These are phyloP conservation scores for Catostomus latipinnis DNA, from an alignment of 2,797 vertebrate genomes.

Conservation along the genomic window DNA sequence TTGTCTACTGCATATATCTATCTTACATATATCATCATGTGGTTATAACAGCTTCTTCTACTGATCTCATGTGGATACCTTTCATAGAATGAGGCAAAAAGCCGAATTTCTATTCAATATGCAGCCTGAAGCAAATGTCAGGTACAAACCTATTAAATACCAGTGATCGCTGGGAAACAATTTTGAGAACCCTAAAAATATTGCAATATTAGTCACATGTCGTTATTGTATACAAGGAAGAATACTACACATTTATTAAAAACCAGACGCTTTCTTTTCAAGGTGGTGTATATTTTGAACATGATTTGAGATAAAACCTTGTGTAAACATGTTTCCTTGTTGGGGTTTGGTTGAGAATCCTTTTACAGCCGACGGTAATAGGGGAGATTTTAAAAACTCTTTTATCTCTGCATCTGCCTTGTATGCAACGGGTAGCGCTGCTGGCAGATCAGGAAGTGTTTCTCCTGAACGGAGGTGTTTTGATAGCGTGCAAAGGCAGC, in stretches of 20 bases:
- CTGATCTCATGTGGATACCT: too few species aligned
- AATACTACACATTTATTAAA: constrained; percentile 2
- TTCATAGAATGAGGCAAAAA: too few species aligned
- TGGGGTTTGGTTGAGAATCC: constrained; percentile 28
- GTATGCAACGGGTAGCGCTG: constrained; percentile 35
- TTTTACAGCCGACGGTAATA: constrained; percentile 7
- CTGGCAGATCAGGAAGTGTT: constrained; percentile 46
- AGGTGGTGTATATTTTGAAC: constrained; percentile 26
- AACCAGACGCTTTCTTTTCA: constrained; percentile 30
- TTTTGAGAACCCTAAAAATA: too few species aligned
- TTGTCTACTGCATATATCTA: too few species aligned
- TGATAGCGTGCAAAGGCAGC: constrained; percentile 46
- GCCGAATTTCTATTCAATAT: too few species aligned
- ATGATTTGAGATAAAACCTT: constrained; percentile 44
- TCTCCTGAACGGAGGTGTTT: constrained; percentile 29
- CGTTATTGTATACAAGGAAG: neutral
- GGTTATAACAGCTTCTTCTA: too few species aligned
- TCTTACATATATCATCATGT: too few species aligned
- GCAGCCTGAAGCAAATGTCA: too few species aligned
- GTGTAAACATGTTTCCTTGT: constrained; percentile 56
- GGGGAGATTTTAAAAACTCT: constrained; percentile 6
- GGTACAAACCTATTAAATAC: too few species aligned
- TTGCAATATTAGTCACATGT: too few species aligned
- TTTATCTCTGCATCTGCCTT: constrained; percentile 43
- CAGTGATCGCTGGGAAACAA: too few species aligned